Conservation (phyloP, 2,797 vertebrate genomes). For the Characodon lateralis region DNA sequence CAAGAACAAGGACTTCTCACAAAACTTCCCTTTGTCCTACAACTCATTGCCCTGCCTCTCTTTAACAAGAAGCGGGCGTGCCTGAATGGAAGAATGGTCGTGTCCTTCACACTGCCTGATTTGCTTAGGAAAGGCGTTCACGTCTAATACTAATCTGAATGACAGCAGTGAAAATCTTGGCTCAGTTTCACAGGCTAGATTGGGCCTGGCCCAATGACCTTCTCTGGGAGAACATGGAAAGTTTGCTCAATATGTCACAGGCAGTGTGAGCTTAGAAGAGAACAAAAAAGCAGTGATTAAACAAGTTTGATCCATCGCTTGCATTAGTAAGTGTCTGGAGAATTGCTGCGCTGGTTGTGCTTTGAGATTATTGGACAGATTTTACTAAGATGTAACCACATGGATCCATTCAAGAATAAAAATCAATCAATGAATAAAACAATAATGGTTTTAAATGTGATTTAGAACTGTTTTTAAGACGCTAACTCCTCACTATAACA, state of each 20-base stretch:
- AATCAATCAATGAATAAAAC: neutral
- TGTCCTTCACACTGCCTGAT: conserved; percentile 84
- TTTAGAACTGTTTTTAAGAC: neutral
- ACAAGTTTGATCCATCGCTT: conserved; percentile 57
- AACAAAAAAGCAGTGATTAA: conserved; percentile 72
- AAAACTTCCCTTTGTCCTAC: conserved; percentile 72
- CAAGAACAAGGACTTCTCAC: conserved; percentile 58
- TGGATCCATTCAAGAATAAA: conserved; percentile 21
- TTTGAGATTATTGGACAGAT: conserved; percentile 54
- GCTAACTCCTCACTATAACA: neutral
- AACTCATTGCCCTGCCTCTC: conserved; percentile 71
- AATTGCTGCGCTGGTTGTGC: conserved; percentile 42
- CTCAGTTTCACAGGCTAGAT: conserved; percentile 81
- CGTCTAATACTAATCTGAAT: conserved; percentile 83
- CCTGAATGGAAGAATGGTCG: conserved; percentile 72
- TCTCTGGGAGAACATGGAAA: conserved; percentile 76
- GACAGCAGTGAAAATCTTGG: conserved; percentile 83
- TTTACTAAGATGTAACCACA: conserved; percentile 36
- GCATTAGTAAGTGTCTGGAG: conserved; percentile 60
- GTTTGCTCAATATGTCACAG: conserved; percentile 78
- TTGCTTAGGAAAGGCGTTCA: conserved; percentile 80
- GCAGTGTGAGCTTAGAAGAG: conserved; percentile 62
- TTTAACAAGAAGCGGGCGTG: conserved; percentile 75
- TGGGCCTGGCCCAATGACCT: conserved; percentile 79
- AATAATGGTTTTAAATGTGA: conserved; percentile 11